These are phyloP conservation scores for Dipodomys spectabilis DNA, from an alignment of 2,113 vertebrate genomes.

Conservation along the genomic window DNA sequence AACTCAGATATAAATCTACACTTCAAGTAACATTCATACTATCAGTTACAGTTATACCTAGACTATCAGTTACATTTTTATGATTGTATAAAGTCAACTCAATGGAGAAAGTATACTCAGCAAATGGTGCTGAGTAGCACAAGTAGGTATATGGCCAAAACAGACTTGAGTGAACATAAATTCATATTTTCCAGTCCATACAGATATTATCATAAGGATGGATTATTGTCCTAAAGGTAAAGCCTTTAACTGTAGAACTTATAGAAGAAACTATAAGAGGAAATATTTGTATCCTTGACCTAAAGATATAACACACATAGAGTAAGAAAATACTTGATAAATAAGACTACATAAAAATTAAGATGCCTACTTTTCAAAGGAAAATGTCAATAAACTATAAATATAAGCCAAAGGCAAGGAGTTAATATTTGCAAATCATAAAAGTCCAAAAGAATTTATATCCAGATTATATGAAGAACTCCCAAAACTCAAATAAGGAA, in stretches of 20 bases:
- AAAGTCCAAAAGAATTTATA: not conserved
- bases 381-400: not conserved
- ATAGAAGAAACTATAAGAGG: not conserved
- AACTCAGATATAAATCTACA: not conserved
- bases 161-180: not conserved
- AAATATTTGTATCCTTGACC: not conserved
- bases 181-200: not conserved
- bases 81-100: not conserved
- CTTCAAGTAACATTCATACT: not conserved
- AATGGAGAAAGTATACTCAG: conserved; percentile 3
- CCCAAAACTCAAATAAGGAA: not conserved
- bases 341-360: not conserved
- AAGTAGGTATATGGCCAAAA: not conserved
- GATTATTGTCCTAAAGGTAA: not conserved
- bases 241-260: not conserved
- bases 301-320: not conserved
- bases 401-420: not conserved
- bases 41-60: not conserved
- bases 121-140: not conserved
- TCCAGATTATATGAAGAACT: not conserved
- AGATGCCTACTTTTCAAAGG: not conserved
- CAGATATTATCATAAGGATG: not conserved
- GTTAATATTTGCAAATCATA: not conserved
- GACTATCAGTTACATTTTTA: not conserved
- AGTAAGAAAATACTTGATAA: not conserved